These are phyloP conservation scores for Dendroctonus valens DNA, from an alignment of 1,140 invertebrate species.

Conservation along the genomic window DNA sequence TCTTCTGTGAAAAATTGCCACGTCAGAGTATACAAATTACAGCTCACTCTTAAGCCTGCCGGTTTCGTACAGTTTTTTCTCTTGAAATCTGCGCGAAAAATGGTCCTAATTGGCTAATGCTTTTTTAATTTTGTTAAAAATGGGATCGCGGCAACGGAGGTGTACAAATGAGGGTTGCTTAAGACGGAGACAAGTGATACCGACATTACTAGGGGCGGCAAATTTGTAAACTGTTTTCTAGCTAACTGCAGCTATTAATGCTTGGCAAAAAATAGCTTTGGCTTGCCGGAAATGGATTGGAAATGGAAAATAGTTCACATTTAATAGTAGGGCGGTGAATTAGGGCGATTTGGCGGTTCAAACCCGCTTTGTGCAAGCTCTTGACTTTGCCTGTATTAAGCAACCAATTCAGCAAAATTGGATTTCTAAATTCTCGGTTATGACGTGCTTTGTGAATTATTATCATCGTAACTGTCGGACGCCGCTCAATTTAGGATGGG, in stretches of 20 bases:
- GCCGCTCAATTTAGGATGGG: conserved; percentile 7
- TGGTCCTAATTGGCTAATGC: conserved; percentile 23
- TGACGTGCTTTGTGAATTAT: conserved; percentile 29
- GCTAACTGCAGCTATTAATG: no score
- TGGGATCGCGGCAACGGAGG: neutral
- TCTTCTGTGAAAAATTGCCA: conserved; percentile 37
- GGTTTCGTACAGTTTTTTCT: conserved; percentile 21
- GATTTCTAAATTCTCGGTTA: conserved; percentile 28
- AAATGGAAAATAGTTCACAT: no score
- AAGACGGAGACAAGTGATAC: no score
- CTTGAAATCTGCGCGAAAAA: conserved; percentile 28
- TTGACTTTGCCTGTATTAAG: conserved; percentile 30
- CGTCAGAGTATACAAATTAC: conserved; percentile 41
- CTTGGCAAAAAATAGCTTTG: no score
- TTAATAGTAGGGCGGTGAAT: no score
- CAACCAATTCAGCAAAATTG: conserved; percentile 28
- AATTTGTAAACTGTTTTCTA: no score
- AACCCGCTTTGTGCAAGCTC: conserved; percentile 20
- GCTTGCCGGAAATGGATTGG: no score
- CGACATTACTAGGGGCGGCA: no score
- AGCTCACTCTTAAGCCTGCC: conserved; percentile 30
- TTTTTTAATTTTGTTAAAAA: conserved; percentile 22
- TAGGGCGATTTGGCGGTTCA: neutral
- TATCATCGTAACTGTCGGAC: conserved; percentile 26
- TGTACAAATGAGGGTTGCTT: neutral